Conservation (phyloP, 2,113 vertebrate genomes). For the Tyrannus savana region DNA sequence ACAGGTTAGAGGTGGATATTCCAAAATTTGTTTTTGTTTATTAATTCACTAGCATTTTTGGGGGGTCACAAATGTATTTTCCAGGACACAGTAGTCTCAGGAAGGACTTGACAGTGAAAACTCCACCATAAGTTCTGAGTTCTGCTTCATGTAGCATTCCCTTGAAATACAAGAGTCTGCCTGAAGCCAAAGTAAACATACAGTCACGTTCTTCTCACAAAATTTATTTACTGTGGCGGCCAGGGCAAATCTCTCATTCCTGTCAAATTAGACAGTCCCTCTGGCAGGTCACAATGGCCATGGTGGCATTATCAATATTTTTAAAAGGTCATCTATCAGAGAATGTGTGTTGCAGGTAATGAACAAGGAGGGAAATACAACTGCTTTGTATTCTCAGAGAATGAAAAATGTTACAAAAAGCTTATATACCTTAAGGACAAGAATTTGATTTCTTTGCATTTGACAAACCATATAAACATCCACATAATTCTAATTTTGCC, state of each 20-base stretch:
- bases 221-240: slow-evolving; percentile 44
- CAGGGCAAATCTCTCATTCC: slow-evolving; percentile 35
- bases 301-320: slow-evolving; percentile 53
- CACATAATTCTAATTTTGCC: not conserved
- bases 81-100: not conserved
- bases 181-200: slow-evolving; percentile 22
- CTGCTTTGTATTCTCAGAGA: not conserved
- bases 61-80: not conserved
- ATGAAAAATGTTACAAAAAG: not conserved
- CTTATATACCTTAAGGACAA: not conserved
- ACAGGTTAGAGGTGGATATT: not conserved
- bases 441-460: not conserved
- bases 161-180: not conserved
- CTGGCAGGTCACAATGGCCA: slow-evolving; percentile 30
- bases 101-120: not conserved
- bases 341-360: not conserved
- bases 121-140: not conserved
- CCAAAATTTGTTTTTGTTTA: not conserved
- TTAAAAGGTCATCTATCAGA: slow-evolving; percentile 66
- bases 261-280: slow-evolving; percentile 51
- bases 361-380: not conserved
- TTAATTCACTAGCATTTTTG: not conserved
- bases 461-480: not conserved
- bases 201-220: not conserved
- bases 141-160: not conserved